Evolutionary conservation across 1,140 invertebrate genomes (phyloP).

Genomic region (Chironomus striatipennis): DNA sequence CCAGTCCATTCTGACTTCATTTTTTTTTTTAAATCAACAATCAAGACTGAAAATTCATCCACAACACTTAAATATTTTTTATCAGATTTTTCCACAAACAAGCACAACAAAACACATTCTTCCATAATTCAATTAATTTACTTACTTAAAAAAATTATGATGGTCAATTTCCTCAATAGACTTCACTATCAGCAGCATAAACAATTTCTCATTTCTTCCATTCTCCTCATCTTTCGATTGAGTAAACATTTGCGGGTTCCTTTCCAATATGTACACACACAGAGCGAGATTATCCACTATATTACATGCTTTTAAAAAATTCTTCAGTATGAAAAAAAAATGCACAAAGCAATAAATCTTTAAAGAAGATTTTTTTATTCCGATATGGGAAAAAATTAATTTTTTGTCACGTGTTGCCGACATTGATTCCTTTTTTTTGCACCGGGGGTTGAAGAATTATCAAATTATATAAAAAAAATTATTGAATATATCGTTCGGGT

Average conservation of each 20-base stretch:
- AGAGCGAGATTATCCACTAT: background rate
- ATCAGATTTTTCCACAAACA: too few relatives aligned
- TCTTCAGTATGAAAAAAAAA: too few relatives aligned
- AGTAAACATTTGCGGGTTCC: constrained; percentile 7
- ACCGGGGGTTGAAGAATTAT: background rate
- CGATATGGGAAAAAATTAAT: constrained; percentile 11
- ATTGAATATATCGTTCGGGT: background rate
- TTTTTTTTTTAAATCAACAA: too few relatives aligned
- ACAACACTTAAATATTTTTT: too few relatives aligned
- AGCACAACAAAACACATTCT: background rate
- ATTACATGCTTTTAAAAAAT: background rate
- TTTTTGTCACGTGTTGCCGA: constrained; percentile 6
- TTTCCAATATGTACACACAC: background rate
- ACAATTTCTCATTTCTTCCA: background rate
- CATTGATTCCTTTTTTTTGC: background rate
- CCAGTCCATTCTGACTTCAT: too few relatives aligned
- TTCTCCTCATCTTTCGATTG: background rate
- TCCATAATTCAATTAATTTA: constrained; percentile 4
- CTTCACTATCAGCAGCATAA: background rate
- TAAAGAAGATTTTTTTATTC: constrained; percentile 9
- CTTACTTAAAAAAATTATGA: background rate
- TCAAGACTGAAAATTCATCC: too few relatives aligned
- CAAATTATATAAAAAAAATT: background rate
- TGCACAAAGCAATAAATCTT: background rate
- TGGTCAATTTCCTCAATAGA: background rate